Evolutionary conservation across 1,140 invertebrate genomes (phyloP).

Genomic region (Acromyrmex echinatior): DNA sequence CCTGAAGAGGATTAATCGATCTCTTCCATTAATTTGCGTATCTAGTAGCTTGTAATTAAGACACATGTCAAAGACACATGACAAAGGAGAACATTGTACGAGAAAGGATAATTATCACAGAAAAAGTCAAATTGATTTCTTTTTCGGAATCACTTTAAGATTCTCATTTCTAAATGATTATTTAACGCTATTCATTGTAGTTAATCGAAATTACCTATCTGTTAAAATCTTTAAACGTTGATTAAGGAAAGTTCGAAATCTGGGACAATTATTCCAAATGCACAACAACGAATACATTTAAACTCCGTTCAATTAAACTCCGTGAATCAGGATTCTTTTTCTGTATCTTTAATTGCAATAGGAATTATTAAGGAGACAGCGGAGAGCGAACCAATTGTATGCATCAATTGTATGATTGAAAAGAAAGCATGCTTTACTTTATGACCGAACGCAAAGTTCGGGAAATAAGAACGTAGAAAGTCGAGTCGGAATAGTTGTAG

Average conservation of each 20-base stretch:
- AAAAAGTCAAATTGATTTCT: not conserved
- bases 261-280: not conserved
- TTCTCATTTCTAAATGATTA: not conserved
- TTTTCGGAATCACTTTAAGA: not conserved
- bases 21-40: slow-evolving; percentile 8
- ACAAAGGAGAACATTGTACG: not conserved
- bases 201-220: not conserved
- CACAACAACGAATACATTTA: not conserved
- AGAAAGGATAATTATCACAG: not conserved
- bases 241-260: slow-evolving; percentile 15
- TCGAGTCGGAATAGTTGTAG: not conserved
- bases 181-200: not conserved
- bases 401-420: not conserved
- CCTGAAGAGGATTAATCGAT: not conserved
- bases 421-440: slow-evolving; percentile 21
- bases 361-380: slow-evolving; percentile 22
- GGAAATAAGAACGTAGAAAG: slow-evolving; percentile 71
- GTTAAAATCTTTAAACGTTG: not conserved
- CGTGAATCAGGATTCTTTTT: slow-evolving; percentile 24
- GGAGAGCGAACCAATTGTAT: not conserved
- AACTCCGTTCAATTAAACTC: not conserved
- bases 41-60: not conserved
- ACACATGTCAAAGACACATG: not conserved
- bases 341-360: slow-evolving; percentile 17
- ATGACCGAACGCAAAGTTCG: slow-evolving; percentile 24